phyloP scores from a whole-genome alignment of 2,797 vertebrate genomes.

The Mus spretus region DNA sequence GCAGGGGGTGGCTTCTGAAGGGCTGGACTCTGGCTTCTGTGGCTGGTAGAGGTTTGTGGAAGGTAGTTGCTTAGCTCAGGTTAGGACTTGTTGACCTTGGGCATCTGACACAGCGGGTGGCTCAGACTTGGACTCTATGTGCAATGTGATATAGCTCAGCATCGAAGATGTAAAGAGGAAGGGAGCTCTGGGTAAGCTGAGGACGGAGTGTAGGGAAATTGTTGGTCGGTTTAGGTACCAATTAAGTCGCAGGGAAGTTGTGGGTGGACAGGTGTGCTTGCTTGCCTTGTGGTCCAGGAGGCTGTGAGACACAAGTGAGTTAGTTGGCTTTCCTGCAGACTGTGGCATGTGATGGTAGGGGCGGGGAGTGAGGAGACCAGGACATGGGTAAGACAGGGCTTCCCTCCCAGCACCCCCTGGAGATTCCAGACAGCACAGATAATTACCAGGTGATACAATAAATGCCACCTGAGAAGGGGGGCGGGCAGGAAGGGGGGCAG shows the following conservation, averaged over 20 bases:
- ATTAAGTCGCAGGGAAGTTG: no score
- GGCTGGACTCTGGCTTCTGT: background rate
- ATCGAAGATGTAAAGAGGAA: background rate
- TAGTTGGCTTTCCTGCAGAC: background rate
- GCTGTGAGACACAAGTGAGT: background rate
- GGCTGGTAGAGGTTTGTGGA: background rate
- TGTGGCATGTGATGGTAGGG: no score
- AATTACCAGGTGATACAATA: conserved; percentile 57
- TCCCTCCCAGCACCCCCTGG: background rate
- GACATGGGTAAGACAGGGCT: background rate
- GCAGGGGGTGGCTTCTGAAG: rapidly evolving
- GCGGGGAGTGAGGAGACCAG: background rate
- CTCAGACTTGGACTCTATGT: background rate
- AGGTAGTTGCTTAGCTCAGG: conserved; percentile 36
- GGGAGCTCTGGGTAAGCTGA: background rate
- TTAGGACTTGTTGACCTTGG: background rate
- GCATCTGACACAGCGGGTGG: background rate
- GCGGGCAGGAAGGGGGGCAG: background rate
- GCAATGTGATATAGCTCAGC: background rate
- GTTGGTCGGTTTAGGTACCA: background rate
- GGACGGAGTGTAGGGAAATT: rapidly evolving
- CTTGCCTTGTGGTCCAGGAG: background rate
- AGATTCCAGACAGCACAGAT: conserved; percentile 4
- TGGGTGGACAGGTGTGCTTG: background rate
- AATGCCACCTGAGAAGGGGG: conserved; percentile 40